phyloP scores from a whole-genome alignment of 2,113 vertebrate genomes.

The Bufo bufo region DNA sequence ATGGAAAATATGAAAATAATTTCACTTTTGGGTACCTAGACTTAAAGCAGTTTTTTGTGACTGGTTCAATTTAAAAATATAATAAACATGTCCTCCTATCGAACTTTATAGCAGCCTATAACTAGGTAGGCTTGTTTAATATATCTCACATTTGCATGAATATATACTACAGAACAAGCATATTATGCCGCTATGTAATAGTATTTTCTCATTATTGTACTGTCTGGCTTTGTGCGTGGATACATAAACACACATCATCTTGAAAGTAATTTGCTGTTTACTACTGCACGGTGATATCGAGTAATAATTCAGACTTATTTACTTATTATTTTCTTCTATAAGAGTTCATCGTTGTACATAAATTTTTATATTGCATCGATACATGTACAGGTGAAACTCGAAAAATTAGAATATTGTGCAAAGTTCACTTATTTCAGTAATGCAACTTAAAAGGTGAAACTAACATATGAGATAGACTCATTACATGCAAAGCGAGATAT shows the following conservation, averaged over 20 bases:
- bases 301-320: constrained; percentile 8
- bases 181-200: neutral
- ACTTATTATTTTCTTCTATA: neutral
- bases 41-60: neutral
- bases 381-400: no score
- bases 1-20: neutral
- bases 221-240: neutral
- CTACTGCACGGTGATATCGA: neutral
- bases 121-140: neutral
- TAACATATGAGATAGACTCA: no score
- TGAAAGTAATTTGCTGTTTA: constrained; percentile 14
- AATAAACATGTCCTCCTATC: neutral
- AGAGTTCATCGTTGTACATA: neutral
- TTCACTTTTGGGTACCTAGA: neutral
- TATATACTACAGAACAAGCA: neutral
- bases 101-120: constrained; percentile 6
- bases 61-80: neutral
- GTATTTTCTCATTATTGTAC: constrained; percentile 42
- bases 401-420: no score
- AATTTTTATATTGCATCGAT: no score
- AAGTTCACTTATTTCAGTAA: no score
- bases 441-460: no score
- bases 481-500: no score
- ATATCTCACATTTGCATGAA: neutral
- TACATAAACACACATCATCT: constrained; percentile 7